Conservation (phyloP, 2,797 vertebrate species). For the Melanotaenia nigrans region DNA sequence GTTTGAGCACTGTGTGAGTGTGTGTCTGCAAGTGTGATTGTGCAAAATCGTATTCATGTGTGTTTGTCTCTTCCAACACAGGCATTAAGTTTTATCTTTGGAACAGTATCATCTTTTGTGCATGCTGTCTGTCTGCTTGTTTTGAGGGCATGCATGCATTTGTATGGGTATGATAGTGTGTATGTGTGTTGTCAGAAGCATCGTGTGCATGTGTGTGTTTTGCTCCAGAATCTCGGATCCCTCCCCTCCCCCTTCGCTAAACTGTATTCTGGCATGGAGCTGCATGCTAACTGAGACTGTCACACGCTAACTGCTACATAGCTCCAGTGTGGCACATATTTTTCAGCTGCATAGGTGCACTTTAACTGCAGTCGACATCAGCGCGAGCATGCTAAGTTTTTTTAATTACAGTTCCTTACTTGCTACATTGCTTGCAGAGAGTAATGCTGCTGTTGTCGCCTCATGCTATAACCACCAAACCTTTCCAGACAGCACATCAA, state of each 20-base stretch:
- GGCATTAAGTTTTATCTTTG: constrained; percentile 47
- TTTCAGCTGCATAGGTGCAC: constrained; percentile 44
- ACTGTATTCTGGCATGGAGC: constrained; percentile 59
- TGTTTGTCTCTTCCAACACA: constrained; percentile 18
- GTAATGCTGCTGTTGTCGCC: constrained; percentile 30
- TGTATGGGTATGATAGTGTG: not conserved
- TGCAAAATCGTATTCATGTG: constrained; percentile 7
- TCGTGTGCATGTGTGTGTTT: constrained; percentile 47
- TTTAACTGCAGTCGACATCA: constrained; percentile 10
- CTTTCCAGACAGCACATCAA: constrained; percentile 13
- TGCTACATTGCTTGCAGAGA: constrained; percentile 15
- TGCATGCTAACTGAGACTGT: constrained; percentile 74
- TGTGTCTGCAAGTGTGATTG: constrained; percentile 11
- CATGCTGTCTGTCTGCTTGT: constrained; percentile 19
- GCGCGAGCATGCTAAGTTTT: constrained; percentile 25
- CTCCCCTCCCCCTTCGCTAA: constrained; percentile 58
- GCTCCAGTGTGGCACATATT: constrained; percentile 48
- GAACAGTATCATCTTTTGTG: constrained; percentile 16
- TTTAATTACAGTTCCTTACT: not conserved
- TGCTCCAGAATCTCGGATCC: constrained; percentile 45
- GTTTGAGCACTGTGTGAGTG: constrained; percentile 31
- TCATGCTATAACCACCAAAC: constrained; percentile 13
- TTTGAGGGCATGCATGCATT: not conserved
- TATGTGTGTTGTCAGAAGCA: constrained; percentile 26
- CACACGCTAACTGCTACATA: constrained; percentile 58